Percentiles rank a stretch among this genome's conserved stretches.
phyloP scores from a whole-genome alignment of 53 echinoderm and acorn worm genomes.

The Mesocentrotus franciscanus region DNA sequence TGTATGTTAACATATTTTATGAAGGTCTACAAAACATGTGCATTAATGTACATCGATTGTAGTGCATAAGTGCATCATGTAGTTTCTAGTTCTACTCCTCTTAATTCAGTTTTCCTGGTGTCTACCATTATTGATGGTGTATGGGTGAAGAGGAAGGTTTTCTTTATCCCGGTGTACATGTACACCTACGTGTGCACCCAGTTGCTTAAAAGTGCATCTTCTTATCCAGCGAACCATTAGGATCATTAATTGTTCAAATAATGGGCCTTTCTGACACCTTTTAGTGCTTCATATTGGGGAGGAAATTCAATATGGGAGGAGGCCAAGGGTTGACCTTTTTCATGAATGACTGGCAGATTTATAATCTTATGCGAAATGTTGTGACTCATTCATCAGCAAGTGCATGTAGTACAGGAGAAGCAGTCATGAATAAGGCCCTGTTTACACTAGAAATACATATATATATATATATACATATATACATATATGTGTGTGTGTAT shows the following conservation, averaged over 20 bases:
- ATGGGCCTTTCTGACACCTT: conserved; percentile 54
- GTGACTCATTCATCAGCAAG: conserved; percentile 68
- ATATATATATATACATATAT: no score
- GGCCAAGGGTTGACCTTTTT: conserved; percentile 67
- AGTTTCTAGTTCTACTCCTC: no score
- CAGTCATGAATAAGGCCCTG: conserved; percentile 43
- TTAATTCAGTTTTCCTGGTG: neutral
- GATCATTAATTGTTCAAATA: conserved; percentile 60
- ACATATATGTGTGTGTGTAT: no score
- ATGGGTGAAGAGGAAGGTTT: neutral
- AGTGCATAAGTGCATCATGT: no score
- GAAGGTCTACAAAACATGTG: no score
- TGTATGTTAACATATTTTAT: no score
- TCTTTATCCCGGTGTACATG: neutral
- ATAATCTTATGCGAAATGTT: conserved; percentile 62
- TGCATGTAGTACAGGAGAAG: conserved; percentile 35
- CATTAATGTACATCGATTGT: no score
- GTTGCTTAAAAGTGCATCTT: conserved; percentile 26
- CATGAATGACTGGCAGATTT: conserved; percentile 69
- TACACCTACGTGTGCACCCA: neutral
- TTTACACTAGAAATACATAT: neutral
- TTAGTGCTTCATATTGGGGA: conserved; percentile 25
- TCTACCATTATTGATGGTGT: neutral
- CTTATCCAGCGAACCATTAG: conserved; percentile 38
- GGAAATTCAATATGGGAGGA: conserved; percentile 69